These are phyloP conservation scores for Hypomecis atomaria DNA, from an alignment of 2,888 invertebrate species.

Conservation along the genomic window DNA sequence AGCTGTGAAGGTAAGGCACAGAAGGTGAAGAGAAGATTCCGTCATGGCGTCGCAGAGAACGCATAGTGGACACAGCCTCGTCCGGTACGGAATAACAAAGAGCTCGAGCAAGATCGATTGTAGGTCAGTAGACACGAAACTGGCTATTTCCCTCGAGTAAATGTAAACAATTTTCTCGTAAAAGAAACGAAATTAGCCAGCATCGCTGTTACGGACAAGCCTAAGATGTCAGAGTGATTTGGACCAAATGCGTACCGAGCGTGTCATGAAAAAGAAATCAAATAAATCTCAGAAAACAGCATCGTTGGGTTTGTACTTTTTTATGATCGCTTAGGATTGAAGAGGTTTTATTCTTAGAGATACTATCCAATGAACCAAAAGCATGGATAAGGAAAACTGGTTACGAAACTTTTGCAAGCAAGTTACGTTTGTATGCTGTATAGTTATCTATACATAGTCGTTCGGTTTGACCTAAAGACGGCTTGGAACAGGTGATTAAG, in stretches of 20 bases:
- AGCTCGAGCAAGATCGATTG: slow-evolving; percentile 48
- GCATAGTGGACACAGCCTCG: slow-evolving; percentile 12
- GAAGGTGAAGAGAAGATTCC: neutral
- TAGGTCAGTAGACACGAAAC: slow-evolving; percentile 61
- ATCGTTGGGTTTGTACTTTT: slow-evolving; percentile 8
- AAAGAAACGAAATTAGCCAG: slow-evolving; percentile 67
- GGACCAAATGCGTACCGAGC: slow-evolving; percentile 48
- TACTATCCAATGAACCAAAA: neutral
- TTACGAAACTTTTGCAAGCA: slow-evolving; percentile 6
- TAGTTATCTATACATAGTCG: slow-evolving; percentile 4
- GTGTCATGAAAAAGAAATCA: slow-evolving; percentile 44
- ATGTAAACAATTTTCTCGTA: slow-evolving; percentile 69
- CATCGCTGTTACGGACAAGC: slow-evolving; percentile 49
- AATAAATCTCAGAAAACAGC: slow-evolving; percentile 18
- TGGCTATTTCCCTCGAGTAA: slow-evolving; percentile 55
- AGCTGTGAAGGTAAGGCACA: too few species aligned
- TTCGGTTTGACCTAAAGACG: slow-evolving; percentile 33
- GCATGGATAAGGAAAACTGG: slow-evolving; percentile 1
- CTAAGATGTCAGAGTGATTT: slow-evolving; percentile 48
- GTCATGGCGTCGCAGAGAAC: neutral
- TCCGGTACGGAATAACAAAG: slow-evolving; percentile 44
- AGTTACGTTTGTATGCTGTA: neutral
- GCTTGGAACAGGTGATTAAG: slow-evolving; percentile 48
- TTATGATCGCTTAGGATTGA: slow-evolving; percentile 8
- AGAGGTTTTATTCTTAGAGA: neutral